Percentiles rank a stretch among this genome's conserved stretches.
These are phyloP conservation scores for Atopsyche davidsoni DNA, from an alignment of 1,140 invertebrate species.

Conservation along the genomic window DNA sequence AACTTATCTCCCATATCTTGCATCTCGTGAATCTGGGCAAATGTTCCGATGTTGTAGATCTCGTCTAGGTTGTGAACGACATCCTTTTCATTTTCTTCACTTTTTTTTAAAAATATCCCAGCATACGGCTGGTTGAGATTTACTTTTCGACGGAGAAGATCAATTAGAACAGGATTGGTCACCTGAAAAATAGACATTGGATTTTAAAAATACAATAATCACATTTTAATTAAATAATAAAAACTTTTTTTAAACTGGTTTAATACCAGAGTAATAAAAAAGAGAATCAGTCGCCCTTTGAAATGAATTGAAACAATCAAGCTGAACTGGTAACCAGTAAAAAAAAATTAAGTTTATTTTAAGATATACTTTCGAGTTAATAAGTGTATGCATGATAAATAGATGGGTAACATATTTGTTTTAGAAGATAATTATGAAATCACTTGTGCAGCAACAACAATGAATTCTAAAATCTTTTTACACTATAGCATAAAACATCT, in stretches of 20 bases:
- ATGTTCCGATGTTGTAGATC: conserved; percentile 88
- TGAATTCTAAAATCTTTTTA: no score
- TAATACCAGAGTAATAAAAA: no score
- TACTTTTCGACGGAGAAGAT: conserved; percentile 89
- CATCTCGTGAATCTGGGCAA: conserved; percentile 97
- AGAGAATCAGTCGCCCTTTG: no score
- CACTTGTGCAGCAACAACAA: no score
- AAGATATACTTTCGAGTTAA: no score
- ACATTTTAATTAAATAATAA: background rate
- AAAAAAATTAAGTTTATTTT: no score
- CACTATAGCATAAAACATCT: no score
- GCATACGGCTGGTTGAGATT: conserved; percentile 95
- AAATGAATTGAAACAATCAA: no score
- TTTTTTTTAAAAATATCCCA: conserved; percentile 94
- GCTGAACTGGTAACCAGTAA: no score
- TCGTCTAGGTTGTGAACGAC: conserved; percentile 81
- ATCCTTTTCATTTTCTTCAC: conserved; percentile 85
- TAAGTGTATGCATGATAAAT: no score
- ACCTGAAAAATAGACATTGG: conserved; percentile 54
- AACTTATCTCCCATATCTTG: conserved; percentile 91
- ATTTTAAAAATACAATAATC: background rate
- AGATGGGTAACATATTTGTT: no score
- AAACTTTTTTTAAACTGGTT: background rate
- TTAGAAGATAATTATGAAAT: no score
- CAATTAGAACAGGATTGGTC: conserved; percentile 80